A percentile compares a stretch with the other conserved stretches of the same genome.
Evolutionary conservation across 2,888 invertebrate genomes (phyloP).

Genomic region (Cosmorhoe ocellata): DNA sequence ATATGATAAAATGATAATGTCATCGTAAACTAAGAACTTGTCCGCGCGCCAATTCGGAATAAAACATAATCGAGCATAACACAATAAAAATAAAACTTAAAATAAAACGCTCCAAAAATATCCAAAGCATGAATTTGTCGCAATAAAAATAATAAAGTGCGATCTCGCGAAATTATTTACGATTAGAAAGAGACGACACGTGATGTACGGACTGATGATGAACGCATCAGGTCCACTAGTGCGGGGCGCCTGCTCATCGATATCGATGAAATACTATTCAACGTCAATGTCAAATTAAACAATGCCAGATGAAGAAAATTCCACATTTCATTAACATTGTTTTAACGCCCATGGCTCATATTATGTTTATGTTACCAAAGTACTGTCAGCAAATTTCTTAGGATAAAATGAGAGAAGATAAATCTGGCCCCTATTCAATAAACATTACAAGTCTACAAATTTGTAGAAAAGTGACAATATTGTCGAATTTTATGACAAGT

Average conservation of each 20-base stretch:
- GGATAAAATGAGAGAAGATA: too few relatives aligned
- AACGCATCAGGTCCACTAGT: constrained; percentile 35
- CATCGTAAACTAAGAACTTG: constrained; percentile 17
- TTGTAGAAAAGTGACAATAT: too few relatives aligned
- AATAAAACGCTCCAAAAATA: constrained; percentile 23
- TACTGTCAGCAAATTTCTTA: too few relatives aligned
- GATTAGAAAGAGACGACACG: constrained; percentile 27
- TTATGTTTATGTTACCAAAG: too few relatives aligned
- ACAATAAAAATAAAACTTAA: constrained; percentile 24
- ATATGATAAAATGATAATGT: not conserved
- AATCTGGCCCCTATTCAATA: too few relatives aligned
- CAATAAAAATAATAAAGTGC: constrained; percentile 43
- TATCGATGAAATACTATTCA: constrained; percentile 1
- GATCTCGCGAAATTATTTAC: constrained; percentile 44
- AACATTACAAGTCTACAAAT: too few relatives aligned
- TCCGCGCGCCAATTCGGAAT: constrained; percentile 20
- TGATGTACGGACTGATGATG: constrained; percentile 36
- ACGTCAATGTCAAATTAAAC: too few relatives aligned
- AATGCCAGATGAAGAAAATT: too few relatives aligned
- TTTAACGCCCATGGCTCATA: too few relatives aligned
- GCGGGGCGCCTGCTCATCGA: constrained; percentile 3
- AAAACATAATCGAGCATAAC: constrained; percentile 30
- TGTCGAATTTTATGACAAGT: too few relatives aligned
- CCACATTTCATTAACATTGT: too few relatives aligned
- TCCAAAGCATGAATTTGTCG: constrained; percentile 31